Percentiles rank a stretch among this genome's conserved stretches.
phyloP scores from a whole-genome alignment of 2,113 vertebrate genomes.

The Platichthys flesus region DNA sequence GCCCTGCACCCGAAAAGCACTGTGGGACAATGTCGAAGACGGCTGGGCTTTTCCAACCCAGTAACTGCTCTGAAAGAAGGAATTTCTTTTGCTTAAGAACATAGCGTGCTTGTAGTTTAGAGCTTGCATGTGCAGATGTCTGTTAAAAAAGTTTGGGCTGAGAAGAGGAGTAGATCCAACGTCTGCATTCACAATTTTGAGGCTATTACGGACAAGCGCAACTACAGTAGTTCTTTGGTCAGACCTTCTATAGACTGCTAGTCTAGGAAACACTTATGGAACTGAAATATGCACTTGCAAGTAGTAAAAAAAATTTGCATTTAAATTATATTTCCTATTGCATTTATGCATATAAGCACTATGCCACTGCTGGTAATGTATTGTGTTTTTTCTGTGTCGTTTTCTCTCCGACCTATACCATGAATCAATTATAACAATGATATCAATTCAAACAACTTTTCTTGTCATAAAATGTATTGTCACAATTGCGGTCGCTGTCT shows the following conservation, averaged over 20 bases:
- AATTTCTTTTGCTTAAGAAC: neutral
- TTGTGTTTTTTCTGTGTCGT: neutral
- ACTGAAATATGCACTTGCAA: neutral
- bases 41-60: neutral
- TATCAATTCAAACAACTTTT: too few relatives aligned
- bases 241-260: neutral
- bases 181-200: neutral
- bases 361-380: neutral
- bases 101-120: neutral
- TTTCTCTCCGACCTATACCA: neutral
- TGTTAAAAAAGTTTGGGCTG: neutral
- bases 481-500: too few relatives aligned
- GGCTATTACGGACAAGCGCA: neutral
- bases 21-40: slow-evolving; percentile 22
- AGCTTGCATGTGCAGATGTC: neutral
- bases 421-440: neutral
- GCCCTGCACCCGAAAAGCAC: neutral
- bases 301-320: neutral
- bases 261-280: neutral
- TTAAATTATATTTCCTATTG: neutral
- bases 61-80: neutral
- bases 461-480: too few relatives aligned
- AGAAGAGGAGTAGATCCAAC: neutral
- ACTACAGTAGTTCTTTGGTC: neutral
- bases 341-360: neutral